Base-by-base conservation (phyloP, 2,797 vertebrate genomes). In the Xyrichtys novacula region DNA sequence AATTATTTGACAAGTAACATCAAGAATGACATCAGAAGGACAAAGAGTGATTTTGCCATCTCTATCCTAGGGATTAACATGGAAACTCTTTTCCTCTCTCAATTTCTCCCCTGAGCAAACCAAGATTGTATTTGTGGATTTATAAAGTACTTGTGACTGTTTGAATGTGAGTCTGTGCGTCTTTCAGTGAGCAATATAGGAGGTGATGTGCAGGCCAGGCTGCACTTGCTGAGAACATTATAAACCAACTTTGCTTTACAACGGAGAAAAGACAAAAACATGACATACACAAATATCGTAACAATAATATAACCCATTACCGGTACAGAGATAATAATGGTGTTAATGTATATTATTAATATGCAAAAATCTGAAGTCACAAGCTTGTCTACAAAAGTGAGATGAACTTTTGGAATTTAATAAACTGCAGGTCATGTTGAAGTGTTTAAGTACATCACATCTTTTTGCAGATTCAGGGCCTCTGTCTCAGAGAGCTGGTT, bases 1-100 rank as follows among this genome's bases (percentile, higher is more conserved):
- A 74, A 79, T 80, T 65, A 85, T 85, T 81, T 75, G 74, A 82
- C 76, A 66, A 82, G 73, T 78, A 78, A 84, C 74, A 64, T 80
- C 68, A 83, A 78, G 82, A 84, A 89, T 91, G 84, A 88, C 88
- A 89, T 84, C 76, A 91, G 85, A 91, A 93, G 89, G 89, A 90
- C 88, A 91, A 76, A 74, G 61, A 82, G 52, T 77, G 76, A 91
- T 88, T 90, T 80, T 83, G 49, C 66, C 74, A 76, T 67, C 72
- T 71, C 77, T 84, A 83, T 89, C 75, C 69, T 69, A 65, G 78
- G 82, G 88, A 92, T 92, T 92, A 91, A 86, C 84, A 87, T 68
- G 70, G 59, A 85, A 80, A 71, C 69, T 67, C 62, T 71, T 22
- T 63, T 58, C 59, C 55, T 76, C 44, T 77, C 70, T 81, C 72